Evolutionary conservation across 2,113 vertebrate genomes (phyloP).

Genomic region (Microtus ochrogaster): DNA sequence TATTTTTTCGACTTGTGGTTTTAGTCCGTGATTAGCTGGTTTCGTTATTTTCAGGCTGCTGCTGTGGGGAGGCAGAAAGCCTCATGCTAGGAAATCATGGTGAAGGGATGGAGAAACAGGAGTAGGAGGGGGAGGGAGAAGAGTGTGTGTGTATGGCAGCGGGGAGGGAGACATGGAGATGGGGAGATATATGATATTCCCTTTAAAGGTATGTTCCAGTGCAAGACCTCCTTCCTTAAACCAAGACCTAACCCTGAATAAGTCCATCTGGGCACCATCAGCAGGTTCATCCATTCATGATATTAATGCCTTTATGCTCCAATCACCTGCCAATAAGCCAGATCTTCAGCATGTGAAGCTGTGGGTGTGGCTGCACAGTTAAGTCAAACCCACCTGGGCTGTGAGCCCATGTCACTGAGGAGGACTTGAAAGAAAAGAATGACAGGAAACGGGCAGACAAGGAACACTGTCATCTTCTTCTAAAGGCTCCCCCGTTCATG

Average conservation of each 20-base stretch:
- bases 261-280: background rate
- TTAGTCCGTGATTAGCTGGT: background rate
- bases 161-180: too few relatives aligned
- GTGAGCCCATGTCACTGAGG: background rate
- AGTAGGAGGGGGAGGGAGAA: background rate
- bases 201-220: background rate
- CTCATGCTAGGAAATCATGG: background rate
- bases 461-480: background rate
- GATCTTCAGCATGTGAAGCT: too few relatives aligned
- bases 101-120: too few relatives aligned
- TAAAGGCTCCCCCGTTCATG: slow-evolving; percentile 1
- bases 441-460: background rate
- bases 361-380: background rate
- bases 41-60: background rate
- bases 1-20: background rate
- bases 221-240: background rate
- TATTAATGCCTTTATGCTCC: background rate
- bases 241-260: background rate
- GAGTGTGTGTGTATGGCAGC: too few relatives aligned
- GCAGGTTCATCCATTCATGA: background rate
- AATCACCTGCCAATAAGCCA: background rate
- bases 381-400: background rate
- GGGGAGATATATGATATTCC: background rate
- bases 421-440: slow-evolving; percentile 30
- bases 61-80: background rate